Evolutionary conservation across 1,140 invertebrate genomes (phyloP).

Genomic region (Tetramorium parvispinum): DNA sequence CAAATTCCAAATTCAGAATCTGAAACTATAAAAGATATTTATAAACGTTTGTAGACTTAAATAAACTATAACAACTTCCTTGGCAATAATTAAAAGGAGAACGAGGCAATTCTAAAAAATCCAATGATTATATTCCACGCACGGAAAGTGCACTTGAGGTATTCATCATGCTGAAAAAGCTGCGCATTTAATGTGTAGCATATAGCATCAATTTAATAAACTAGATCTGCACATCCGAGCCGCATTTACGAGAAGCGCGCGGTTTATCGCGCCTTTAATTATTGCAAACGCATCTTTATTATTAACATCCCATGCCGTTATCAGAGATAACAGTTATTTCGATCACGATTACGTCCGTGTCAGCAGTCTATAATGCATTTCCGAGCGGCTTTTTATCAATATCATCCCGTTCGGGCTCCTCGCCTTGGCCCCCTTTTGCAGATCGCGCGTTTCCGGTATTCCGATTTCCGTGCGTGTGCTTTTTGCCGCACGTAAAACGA

Average conservation of each 20-base stretch:
- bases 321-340: constrained; percentile 9
- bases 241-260: constrained; percentile 24
- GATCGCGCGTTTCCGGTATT: constrained; percentile 37
- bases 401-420: neutral
- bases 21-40: neutral
- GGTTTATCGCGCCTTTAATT: constrained; percentile 38
- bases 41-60: neutral
- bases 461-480: neutral
- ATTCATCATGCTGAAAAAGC: neutral
- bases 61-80: neutral
- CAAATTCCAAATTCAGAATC: neutral
- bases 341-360: neutral
- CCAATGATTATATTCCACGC: neutral
- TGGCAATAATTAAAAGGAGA: neutral
- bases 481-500: constrained; percentile 26
- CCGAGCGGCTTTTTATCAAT: neutral
- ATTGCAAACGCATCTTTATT: constrained; percentile 31
- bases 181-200: neutral
- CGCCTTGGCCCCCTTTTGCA: neutral
- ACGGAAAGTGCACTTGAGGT: neutral
- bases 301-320: constrained; percentile 22
- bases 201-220: constrained; percentile 22
- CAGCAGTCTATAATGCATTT: neutral
- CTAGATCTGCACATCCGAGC: constrained; percentile 20
- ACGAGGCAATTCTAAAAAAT: neutral